Conservation (phyloP, 2,797 vertebrate species). For the Avahi laniger region DNA sequence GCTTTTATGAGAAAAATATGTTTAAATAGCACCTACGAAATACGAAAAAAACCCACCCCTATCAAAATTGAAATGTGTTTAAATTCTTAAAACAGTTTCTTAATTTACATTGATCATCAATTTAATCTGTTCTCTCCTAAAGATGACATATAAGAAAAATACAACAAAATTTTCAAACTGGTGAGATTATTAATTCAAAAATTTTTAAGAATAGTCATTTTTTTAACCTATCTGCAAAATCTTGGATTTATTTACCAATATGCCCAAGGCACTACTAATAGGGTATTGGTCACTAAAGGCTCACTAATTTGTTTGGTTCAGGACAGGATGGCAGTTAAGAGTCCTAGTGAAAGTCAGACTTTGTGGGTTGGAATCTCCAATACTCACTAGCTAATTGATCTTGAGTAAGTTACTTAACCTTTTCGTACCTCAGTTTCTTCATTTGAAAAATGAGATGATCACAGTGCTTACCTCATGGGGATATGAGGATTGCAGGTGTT, state of each 20-base stretch:
- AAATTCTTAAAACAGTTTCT: background rate
- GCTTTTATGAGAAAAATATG: background rate
- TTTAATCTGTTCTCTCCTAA: background rate
- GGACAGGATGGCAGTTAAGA: background rate
- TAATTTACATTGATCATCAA: background rate
- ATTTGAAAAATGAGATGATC: background rate
- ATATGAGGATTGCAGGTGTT: background rate
- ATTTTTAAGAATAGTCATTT: background rate
- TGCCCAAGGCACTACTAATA: background rate
- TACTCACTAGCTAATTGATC: background rate
- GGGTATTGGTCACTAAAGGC: background rate
- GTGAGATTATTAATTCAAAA: background rate
- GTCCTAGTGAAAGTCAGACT: background rate
- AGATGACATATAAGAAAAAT: background rate
- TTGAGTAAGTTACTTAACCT: background rate
- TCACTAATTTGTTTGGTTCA: background rate
- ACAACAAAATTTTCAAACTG: background rate
- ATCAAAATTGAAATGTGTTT: background rate
- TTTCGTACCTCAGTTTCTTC: background rate
- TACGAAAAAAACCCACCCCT: background rate
- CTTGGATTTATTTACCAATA: conserved; percentile 8
- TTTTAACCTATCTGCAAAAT: background rate
- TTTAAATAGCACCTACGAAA: background rate
- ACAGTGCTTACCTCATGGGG: background rate
- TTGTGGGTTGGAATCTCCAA: background rate